Conservation (phyloP, 2,888 invertebrate species). For the Lasioglossum zephyrum region DNA sequence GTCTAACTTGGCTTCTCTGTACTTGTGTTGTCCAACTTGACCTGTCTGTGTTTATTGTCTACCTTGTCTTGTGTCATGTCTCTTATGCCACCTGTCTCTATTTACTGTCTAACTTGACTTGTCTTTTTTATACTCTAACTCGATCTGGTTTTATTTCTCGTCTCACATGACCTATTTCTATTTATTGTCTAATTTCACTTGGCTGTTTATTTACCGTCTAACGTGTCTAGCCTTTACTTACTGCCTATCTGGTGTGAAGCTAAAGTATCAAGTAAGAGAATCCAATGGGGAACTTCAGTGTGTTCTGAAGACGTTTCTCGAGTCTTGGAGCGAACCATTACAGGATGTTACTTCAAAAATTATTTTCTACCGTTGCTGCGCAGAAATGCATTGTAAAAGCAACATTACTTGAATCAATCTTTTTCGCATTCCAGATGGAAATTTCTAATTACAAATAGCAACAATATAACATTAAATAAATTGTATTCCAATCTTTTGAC, state of each 20-base stretch:
- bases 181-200: background rate
- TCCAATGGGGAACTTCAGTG: background rate
- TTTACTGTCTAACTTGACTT: background rate
- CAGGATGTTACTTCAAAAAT: background rate
- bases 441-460: background rate
- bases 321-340: background rate
- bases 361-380: too few relatives aligned
- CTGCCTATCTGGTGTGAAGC: background rate
- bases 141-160: background rate
- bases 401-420: too few relatives aligned
- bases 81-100: background rate
- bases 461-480: background rate
- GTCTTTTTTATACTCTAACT: background rate
- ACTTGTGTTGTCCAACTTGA: background rate
- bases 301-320: background rate
- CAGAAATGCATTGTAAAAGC: too few relatives aligned
- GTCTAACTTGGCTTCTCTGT: background rate
- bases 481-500: background rate
- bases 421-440: background rate
- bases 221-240: background rate
- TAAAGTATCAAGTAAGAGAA: constrained; percentile 5
- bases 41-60: background rate
- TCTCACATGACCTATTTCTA: background rate
- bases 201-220: background rate
- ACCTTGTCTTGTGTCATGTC: too few relatives aligned